Percentiles rank a stretch among this genome's conserved stretches.
These are phyloP conservation scores for Spialia ferax DNA, from an alignment of 2,888 invertebrate species.

Conservation along the genomic window DNA sequence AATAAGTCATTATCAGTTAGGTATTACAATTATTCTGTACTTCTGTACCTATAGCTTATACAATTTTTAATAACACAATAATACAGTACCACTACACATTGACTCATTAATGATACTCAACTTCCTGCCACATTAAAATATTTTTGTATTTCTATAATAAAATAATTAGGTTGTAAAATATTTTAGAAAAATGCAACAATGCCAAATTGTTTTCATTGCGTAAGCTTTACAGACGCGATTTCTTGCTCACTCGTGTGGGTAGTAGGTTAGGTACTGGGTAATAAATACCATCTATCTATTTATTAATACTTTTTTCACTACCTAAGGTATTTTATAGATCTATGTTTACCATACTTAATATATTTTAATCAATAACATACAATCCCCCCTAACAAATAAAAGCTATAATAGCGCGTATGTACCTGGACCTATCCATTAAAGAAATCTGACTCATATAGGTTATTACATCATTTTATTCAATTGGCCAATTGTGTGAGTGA, in stretches of 20 bases:
- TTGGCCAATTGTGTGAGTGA: constrained; percentile 49
- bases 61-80: not conserved
- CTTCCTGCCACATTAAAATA: constrained; percentile 31
- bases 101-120: constrained; percentile 18
- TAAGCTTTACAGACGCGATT: not conserved
- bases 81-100: too few relatives aligned
- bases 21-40: not conserved
- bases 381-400: constrained; percentile 21
- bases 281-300: not conserved
- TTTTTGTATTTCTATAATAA: constrained; percentile 11
- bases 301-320: not conserved
- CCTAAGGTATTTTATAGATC: too few relatives aligned
- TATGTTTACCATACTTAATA: too few relatives aligned
- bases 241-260: not conserved
- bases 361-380: constrained; percentile 10
- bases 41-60: too few relatives aligned
- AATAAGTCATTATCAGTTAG: too few relatives aligned
- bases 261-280: too few relatives aligned
- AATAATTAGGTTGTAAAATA: constrained; percentile 1
- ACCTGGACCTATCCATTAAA: constrained; percentile 38
- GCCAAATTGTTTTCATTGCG: constrained; percentile 4
- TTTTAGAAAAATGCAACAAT: constrained; percentile 2
- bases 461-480: constrained; percentile 53
- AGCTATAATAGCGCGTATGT: constrained; percentile 21
- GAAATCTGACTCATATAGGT: constrained; percentile 49